phyloP scores from a whole-genome alignment of 2,113 vertebrate genomes.

The Clarias batrachus region DNA sequence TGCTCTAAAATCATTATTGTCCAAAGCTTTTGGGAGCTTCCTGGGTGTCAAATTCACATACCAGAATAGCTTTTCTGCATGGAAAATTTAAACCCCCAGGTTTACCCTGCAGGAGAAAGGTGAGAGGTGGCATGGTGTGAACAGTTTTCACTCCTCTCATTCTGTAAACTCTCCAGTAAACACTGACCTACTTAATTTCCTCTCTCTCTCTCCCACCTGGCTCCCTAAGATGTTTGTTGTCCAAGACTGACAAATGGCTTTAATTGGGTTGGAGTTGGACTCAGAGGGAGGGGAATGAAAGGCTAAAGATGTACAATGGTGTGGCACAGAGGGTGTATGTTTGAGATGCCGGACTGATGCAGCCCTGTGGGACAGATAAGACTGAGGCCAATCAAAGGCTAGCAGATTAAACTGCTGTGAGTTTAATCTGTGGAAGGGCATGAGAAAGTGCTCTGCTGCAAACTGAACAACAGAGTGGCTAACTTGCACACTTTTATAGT shows the following conservation, averaged over 20 bases:
- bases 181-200: not conserved
- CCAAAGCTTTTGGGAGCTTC: not conserved
- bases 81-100: constrained; percentile 31
- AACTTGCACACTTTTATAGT: not conserved
- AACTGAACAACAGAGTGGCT: not conserved
- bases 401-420: constrained; percentile 14
- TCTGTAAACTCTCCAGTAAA: constrained; percentile 34
- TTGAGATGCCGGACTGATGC: constrained; percentile 8
- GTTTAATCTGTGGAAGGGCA: constrained; percentile 28
- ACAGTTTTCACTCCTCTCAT: constrained; percentile 29
- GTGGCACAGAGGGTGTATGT: not conserved
- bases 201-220: not conserved
- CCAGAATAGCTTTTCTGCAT: not conserved
- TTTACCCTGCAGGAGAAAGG: constrained; percentile 14
- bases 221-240: constrained; percentile 30
- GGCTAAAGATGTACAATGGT: constrained; percentile 33
- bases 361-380: constrained; percentile 18
- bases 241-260: constrained; percentile 42
- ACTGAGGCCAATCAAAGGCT: constrained; percentile 20
- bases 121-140: constrained; percentile 1
- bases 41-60: not conserved
- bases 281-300: constrained; percentile 26
- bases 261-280: constrained; percentile 39
- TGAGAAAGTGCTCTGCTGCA: constrained; percentile 12
- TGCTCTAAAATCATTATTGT: not conserved